Conservation (phyloP, 2,797 vertebrate species). For the Liparis tanakae region DNA sequence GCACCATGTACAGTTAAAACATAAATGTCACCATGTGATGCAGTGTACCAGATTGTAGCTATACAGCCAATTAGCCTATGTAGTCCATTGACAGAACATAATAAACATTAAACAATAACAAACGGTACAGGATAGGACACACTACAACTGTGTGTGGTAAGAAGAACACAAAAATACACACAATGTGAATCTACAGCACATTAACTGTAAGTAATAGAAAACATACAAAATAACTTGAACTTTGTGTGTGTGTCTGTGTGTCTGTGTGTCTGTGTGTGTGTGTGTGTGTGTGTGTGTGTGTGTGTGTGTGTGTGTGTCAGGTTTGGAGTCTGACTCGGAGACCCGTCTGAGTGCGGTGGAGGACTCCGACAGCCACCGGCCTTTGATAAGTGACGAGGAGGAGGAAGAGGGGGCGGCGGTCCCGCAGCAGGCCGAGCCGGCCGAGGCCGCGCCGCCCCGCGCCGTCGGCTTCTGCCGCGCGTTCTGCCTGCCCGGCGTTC, state of each 20-base stretch:
- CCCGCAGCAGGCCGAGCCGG: slow-evolving; percentile 73
- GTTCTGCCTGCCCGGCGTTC: slow-evolving; percentile 94
- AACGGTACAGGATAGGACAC: too few species aligned
- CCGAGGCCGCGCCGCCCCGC: slow-evolving; percentile 53
- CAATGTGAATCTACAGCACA: too few species aligned
- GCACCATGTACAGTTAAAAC: too few species aligned
- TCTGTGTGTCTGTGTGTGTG: slow-evolving; percentile 19
- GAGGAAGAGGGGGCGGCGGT: slow-evolving; percentile 69
- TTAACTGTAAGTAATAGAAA: too few species aligned
- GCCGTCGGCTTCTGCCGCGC: slow-evolving; percentile 93
- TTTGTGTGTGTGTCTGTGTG: slow-evolving; percentile 7
- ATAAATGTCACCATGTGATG: too few species aligned
- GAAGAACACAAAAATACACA: too few species aligned
- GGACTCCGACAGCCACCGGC: slow-evolving; percentile 89
- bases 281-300: slow-evolving; percentile 12
- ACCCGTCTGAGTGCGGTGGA: slow-evolving; percentile 74
- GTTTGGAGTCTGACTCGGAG: slow-evolving; percentile 83
- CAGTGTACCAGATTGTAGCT: too few species aligned
- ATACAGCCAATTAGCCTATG: too few species aligned
- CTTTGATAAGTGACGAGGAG: slow-evolving; percentile 88
- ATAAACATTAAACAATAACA: too few species aligned
- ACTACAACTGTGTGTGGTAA: too few species aligned
- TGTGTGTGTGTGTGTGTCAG: slow-evolving; percentile 68
- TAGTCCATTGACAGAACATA: too few species aligned
- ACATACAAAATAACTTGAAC: background rate